Evolutionary conservation across 2,797 vertebrate species (phyloP).

Genomic region (Vireo griseus): DNA sequence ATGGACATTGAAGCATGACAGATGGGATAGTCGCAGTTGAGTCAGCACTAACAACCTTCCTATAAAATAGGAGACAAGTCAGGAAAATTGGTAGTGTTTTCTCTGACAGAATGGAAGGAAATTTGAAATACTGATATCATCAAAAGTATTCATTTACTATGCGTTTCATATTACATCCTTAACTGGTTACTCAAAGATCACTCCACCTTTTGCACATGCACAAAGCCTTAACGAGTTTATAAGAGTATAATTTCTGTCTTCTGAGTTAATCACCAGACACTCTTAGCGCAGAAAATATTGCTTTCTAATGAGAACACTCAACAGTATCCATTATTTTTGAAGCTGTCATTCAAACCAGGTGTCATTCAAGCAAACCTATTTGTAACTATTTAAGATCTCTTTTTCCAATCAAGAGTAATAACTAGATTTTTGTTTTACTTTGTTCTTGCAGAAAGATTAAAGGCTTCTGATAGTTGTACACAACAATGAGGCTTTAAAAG

Average conservation of each 20-base stretch:
- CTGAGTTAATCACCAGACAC: background rate
- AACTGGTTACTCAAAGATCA: background rate
- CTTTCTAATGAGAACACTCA: background rate
- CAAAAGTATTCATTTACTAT: background rate
- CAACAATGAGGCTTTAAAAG: background rate
- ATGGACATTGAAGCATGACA: background rate
- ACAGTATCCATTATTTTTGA: background rate
- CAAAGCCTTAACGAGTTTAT: background rate
- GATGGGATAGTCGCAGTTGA: background rate
- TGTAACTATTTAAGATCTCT: background rate
- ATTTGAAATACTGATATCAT: background rate
- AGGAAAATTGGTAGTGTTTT: background rate
- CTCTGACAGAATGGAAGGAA: background rate
- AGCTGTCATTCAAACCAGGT: background rate
- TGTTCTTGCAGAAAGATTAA: background rate
- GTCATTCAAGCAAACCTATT: background rate
- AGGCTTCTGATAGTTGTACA: background rate
- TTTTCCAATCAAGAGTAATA: background rate
- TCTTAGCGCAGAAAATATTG: background rate
- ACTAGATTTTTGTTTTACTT: background rate
- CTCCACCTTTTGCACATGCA: background rate
- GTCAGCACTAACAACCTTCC: background rate
- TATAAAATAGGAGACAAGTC: background rate
- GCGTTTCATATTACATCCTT: background rate
- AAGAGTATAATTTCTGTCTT: background rate